phyloP scores from a whole-genome alignment of 2,888 invertebrate species.

The Liodrosophila aerea region DNA sequence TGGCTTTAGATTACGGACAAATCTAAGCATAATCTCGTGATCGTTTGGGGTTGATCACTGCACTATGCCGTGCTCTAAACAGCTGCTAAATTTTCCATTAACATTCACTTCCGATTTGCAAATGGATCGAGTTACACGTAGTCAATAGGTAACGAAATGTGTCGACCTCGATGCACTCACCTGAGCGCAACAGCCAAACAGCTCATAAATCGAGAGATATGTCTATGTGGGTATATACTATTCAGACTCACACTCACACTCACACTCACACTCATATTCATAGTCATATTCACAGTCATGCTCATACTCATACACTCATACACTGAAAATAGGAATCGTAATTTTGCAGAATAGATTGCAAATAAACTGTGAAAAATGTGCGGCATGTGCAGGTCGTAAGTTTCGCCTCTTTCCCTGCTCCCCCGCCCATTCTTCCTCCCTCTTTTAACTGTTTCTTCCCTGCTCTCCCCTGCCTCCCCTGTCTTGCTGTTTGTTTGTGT shows the following conservation, averaged over 20 bases:
- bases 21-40: too few relatives aligned
- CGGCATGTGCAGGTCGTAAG: constrained; percentile 53
- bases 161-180: constrained; percentile 19
- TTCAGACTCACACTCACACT: neutral
- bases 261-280: neutral
- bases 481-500: neutral
- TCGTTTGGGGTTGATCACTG: too few relatives aligned
- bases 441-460: neutral
- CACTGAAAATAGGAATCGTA: constrained; percentile 9
- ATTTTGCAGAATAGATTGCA: constrained; percentile 41
- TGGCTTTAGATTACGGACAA: too few relatives aligned
- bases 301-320: neutral
- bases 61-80: neutral
- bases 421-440: neutral
- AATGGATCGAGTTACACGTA: neutral
- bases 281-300: too few relatives aligned
- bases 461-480: neutral
- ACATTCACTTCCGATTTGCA: too few relatives aligned
- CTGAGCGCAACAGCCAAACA: constrained; percentile 3
- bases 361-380: constrained; percentile 39
- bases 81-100: constrained; percentile 3
- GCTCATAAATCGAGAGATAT: constrained; percentile 14
- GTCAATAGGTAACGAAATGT: constrained; percentile 9
- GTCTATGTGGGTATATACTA: neutral
- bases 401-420: neutral